Evolutionary conservation across 2,888 invertebrate species (phyloP).

Genomic region (Clunio marinus): DNA sequence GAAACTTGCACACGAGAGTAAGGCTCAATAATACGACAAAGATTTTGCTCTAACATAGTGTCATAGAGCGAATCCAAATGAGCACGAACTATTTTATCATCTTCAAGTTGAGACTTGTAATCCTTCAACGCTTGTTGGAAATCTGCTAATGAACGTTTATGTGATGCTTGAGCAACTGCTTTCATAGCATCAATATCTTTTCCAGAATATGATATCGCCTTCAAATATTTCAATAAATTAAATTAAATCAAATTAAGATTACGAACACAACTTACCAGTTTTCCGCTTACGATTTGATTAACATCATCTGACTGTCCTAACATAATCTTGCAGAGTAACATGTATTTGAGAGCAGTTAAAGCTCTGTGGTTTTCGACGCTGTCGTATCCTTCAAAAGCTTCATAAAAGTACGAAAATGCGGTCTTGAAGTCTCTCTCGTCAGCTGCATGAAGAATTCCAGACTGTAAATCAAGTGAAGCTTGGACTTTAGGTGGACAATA

Average conservation of each 20-base stretch:
- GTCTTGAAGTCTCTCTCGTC: slow-evolving; percentile 99
- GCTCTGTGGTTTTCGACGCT: slow-evolving; percentile 90
- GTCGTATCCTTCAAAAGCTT: slow-evolving; percentile 98
- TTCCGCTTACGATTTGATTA: slow-evolving; percentile 89
- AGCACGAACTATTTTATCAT: slow-evolving; percentile 94
- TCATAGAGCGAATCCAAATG: slow-evolving; percentile 96
- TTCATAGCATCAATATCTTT: slow-evolving; percentile 97
- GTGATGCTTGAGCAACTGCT: slow-evolving; percentile 91
- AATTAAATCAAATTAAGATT: neutral
- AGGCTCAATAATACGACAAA: slow-evolving; percentile 97
- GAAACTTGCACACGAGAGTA: slow-evolving; percentile 94
- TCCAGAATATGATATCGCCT: slow-evolving; percentile 91
- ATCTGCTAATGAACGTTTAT: slow-evolving; percentile 93
- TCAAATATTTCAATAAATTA: neutral
- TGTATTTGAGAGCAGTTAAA: slow-evolving; percentile 94
- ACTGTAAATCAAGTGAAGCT: slow-evolving; percentile 93
- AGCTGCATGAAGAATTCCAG: slow-evolving; percentile 98
- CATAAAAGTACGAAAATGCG: slow-evolving; percentile 98
- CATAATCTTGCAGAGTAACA: slow-evolving; percentile 99
- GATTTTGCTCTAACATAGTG: slow-evolving; percentile 98
- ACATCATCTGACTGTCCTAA: slow-evolving; percentile 95
- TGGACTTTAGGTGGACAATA: slow-evolving; percentile 99
- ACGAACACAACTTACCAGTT: slow-evolving; percentile 56
- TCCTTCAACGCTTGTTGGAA: slow-evolving; percentile 86
- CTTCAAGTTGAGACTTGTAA: slow-evolving; percentile 83